Evolutionary conservation across 2,113 vertebrate genomes (phyloP).

Genomic region (Callopanchax toddi): DNA sequence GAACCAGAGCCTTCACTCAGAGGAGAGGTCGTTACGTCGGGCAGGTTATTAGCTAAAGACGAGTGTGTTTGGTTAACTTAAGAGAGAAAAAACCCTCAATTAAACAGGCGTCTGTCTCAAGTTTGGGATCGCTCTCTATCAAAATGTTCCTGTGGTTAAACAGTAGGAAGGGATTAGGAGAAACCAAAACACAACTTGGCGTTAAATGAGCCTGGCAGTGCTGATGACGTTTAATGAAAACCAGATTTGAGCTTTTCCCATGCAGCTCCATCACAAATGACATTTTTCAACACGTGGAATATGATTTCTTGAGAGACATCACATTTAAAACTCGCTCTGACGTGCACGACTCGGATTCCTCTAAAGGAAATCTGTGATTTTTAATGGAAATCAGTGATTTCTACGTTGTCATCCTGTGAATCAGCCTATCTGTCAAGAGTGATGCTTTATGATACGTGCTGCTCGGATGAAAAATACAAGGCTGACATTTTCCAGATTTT

Average conservation of each 20-base stretch:
- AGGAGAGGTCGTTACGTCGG: conserved; percentile 33
- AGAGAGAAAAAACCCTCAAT: conserved; percentile 30
- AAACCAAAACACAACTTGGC: conserved; percentile 57
- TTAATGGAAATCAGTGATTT: background rate
- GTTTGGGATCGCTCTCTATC: conserved; percentile 57
- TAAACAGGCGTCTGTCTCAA: conserved; percentile 66
- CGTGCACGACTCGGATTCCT: too few relatives aligned
- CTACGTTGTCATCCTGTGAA: too few relatives aligned
- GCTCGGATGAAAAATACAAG: conserved; percentile 67
- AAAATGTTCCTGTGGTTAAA: conserved; percentile 63
- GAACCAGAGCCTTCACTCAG: conserved; percentile 40
- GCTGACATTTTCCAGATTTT: conserved; percentile 76
- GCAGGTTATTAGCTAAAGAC: conserved; percentile 50
- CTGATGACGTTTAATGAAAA: conserved; percentile 56
- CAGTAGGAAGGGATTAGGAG: conserved; percentile 66
- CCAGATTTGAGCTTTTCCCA: conserved; percentile 38
- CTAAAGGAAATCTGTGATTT: too few relatives aligned
- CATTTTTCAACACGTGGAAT: conserved; percentile 22
- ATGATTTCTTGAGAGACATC: conserved; percentile 11
- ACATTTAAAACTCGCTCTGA: background rate
- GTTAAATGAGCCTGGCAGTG: conserved; percentile 56
- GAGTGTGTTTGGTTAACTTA: conserved; percentile 50
- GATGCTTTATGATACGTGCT: conserved; percentile 69
- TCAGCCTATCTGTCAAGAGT: conserved; percentile 46
- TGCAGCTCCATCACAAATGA: conserved; percentile 17